Base-by-base conservation (phyloP, 2,888 invertebrate species). In the Muscina levida region DNA sequence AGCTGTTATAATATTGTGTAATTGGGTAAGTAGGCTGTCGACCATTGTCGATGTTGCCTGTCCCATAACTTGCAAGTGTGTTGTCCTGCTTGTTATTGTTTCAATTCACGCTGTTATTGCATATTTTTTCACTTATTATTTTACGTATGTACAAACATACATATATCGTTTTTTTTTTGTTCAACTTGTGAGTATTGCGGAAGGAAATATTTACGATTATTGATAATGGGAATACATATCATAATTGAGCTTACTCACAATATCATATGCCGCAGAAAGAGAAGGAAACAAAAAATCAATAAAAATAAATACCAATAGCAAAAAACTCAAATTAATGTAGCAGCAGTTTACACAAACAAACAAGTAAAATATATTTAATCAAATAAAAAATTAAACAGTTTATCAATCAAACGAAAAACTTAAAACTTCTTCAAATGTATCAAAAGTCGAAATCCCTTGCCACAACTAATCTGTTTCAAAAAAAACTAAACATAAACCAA, bases 131-230 rank as follows among this genome's bases (percentile, higher is more conserved):
- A 2, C 5, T 13, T 26, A 68, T 26, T 26, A 17, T 48, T 51
- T 39, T 22, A 39, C 31, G 6, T 22, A 53, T 37, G 19, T 13
- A 59, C 15, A 13, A 10, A n/a, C 19, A 10, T 56, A 62, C 19
- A 42, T 62, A 62, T 13, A 53, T 53, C 22, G 53, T 13, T 44
- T 13, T 67, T 46, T 70, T 57, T 24, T 56, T 42, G 8, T 8
- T 31, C 31, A 5, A 8, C 8, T 31, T 31, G 31, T 31, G 8
- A 5, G 26, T 6, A 31, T 6, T 26, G 56, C 75, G 79, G 79
- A 79, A 79, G 79, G 75, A 79, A 79, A 76, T 79, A 76, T 79
- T 79, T 79, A 79, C 75, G 66, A 72, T 79, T 75, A 79, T 79
- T 68, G 62, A 75, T 75, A 75, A 79, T 79, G 67, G 62, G 11